Evolutionary conservation across 1,140 invertebrate species (phyloP), one percentile per base, ranked within the genome.

Genomic region (Stegodyphus mimosarum): DNA sequence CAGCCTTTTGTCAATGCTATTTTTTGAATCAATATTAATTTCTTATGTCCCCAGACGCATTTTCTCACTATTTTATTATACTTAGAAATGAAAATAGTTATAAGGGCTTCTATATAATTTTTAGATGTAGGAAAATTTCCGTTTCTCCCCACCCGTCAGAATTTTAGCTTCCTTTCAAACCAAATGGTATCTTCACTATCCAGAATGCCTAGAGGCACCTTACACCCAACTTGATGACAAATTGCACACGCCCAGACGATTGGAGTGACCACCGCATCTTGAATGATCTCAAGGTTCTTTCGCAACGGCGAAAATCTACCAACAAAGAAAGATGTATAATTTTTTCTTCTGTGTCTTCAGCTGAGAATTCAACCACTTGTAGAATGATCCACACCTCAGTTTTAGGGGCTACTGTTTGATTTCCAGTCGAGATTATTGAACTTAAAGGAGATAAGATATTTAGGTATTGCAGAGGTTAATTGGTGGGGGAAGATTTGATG

Each of bases 381-480:
- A 33, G 33, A 33, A 33, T 33, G 33, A 33, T 33, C 33, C 33
- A 33, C 33, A 33, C 33, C 33, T 33, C 33, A 1, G 33, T 33
- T 33, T 33, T 33, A 33, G 33, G 33, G 33, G 3, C 33, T 33
- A 33, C 33, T 33, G 33, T 33, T 33, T 33, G 33, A 33, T 33
- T 33, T 33, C 33, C 3, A 33, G 33, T 33, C 33, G 55, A 60
- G 15, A 60, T 60, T 60, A 11, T 60, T 15, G 55, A 60, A 15
- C 33, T 7, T 67, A 17, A 6, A 17, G 33, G 66, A 67, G 66
- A 67, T 67, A 67, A 67, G 33, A 33, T 33, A 33, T 33, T 33
- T 33, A 33, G 33, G 33, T 33, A 33, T 33, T 33, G 69, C 71
- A 55, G 48, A 74, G 71, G 80, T 83, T 83, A 83, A 83, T 83